phyloP scores from a whole-genome alignment of 2,888 invertebrate species.

The Drosophila picticornis region DNA sequence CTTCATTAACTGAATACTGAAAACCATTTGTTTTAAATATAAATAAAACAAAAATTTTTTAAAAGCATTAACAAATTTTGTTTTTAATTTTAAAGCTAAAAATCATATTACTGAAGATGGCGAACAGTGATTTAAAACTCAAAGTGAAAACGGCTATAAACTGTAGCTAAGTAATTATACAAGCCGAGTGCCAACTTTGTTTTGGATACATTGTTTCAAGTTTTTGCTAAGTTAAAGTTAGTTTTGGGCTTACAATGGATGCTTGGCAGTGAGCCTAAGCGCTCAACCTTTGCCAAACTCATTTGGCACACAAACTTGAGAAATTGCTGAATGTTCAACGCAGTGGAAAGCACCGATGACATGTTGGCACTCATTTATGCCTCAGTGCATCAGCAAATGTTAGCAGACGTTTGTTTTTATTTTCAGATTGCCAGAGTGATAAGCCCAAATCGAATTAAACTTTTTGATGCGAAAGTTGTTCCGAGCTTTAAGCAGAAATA shows the following conservation, averaged over 20 bases:
- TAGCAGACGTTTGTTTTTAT: not conserved
- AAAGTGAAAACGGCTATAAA: slow-evolving; percentile 3
- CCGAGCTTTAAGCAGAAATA: slow-evolving; percentile 1
- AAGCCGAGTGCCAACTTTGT: slow-evolving; percentile 15
- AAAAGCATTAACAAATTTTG: not conserved
- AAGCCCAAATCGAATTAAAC: slow-evolving; percentile 35
- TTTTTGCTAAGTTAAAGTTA: slow-evolving; percentile 17
- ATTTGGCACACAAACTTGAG: slow-evolving; percentile 46
- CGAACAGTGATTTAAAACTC: not conserved
- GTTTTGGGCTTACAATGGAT: slow-evolving; percentile 9
- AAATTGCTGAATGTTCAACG: slow-evolving; percentile 25
- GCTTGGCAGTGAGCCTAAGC: slow-evolving; percentile 34
- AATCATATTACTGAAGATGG: not conserved
- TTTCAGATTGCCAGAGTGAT: slow-evolving; percentile 16
- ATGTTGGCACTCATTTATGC: slow-evolving; percentile 31
- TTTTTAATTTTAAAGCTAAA: not conserved
- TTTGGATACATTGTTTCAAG: slow-evolving; percentile 16
- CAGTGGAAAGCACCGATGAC: slow-evolving; percentile 40
- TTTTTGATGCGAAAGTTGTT: slow-evolving; percentile 14
- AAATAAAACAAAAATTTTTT: not conserved
- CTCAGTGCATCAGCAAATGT: slow-evolving; percentile 16
- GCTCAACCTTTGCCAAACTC: slow-evolving; percentile 43
- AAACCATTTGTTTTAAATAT: not conserved
- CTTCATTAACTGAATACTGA: not conserved
- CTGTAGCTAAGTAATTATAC: slow-evolving; percentile 21